A percentile compares a stretch with the other conserved stretches of the same genome.
Conservation (phyloP, 2,113 vertebrate species). For the Python bivittatus region DNA sequence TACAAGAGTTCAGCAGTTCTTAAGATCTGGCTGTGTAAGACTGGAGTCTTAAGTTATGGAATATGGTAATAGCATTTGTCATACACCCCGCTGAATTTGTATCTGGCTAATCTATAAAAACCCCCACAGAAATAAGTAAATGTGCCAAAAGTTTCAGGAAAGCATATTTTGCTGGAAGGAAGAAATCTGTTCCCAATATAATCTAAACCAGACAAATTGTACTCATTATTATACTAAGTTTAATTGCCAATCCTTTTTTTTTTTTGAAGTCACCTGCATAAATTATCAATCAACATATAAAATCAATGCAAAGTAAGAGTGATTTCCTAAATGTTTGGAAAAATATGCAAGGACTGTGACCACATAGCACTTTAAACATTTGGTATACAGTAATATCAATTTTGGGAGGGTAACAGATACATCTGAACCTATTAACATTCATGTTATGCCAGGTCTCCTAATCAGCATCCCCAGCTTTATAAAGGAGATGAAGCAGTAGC, state of each 20-base stretch:
- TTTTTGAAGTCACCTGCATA: not conserved
- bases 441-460: not conserved
- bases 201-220: not conserved
- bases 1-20: not conserved
- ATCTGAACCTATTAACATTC: not conserved
- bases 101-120: not conserved
- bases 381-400: not conserved
- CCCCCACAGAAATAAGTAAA: not conserved
- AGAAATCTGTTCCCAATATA: not conserved
- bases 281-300: not conserved
- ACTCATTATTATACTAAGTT: not conserved
- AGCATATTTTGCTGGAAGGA: not conserved
- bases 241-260: not conserved
- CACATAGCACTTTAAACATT: not conserved
- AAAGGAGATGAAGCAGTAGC: not conserved
- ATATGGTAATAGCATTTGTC: not conserved
- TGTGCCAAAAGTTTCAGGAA: not conserved
- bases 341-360: not conserved
- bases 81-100: no score
- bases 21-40: not conserved
- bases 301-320: not conserved
- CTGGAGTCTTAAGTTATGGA: not conserved
- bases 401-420: not conserved
- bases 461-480: not conserved
- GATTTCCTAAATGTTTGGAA: not conserved